These are phyloP conservation scores for Cephonodes hylas DNA, from an alignment of 2,888 invertebrate genomes.

Conservation along the genomic window DNA sequence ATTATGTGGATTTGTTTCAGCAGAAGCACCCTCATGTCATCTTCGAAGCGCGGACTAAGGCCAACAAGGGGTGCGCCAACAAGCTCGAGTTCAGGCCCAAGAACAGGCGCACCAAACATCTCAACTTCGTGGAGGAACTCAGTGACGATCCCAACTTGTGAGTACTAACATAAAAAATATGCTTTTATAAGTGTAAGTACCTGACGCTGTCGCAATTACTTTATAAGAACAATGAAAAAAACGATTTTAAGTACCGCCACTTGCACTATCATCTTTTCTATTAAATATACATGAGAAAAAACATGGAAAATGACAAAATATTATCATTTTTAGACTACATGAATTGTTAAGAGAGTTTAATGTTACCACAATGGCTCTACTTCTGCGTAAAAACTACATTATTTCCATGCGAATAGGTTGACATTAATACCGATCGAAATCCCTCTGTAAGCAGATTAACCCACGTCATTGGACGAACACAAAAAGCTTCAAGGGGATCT, in stretches of 20 bases:
- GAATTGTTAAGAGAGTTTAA: no score
- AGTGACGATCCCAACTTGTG: conserved; percentile 63
- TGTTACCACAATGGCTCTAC: neutral
- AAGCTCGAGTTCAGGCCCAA: conserved; percentile 87
- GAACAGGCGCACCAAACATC: conserved; percentile 84
- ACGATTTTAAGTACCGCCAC: no score
- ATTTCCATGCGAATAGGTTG: neutral
- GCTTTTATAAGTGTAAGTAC: no score
- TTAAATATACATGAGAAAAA: no score
- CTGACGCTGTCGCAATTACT: neutral
- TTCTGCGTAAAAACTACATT: neutral
- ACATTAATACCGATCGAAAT: neutral
- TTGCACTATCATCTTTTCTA: no score
- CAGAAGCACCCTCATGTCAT: conserved; percentile 99
- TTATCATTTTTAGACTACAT: no score
- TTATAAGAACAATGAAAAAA: no score
- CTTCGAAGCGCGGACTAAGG: conserved; percentile 95
- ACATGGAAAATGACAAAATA: no score
- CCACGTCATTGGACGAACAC: neutral
- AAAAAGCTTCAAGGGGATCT: conserved; percentile 16
- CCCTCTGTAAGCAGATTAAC: neutral
- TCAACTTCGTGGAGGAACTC: conserved; percentile 63
- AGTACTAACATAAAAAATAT: no score
- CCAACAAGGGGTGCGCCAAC: conserved; percentile 95
- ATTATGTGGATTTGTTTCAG: conserved; percentile 84